Evolutionary conservation across 53 echinoderm and acorn worm species (phyloP).

Genomic region (Luidia sarsii): DNA sequence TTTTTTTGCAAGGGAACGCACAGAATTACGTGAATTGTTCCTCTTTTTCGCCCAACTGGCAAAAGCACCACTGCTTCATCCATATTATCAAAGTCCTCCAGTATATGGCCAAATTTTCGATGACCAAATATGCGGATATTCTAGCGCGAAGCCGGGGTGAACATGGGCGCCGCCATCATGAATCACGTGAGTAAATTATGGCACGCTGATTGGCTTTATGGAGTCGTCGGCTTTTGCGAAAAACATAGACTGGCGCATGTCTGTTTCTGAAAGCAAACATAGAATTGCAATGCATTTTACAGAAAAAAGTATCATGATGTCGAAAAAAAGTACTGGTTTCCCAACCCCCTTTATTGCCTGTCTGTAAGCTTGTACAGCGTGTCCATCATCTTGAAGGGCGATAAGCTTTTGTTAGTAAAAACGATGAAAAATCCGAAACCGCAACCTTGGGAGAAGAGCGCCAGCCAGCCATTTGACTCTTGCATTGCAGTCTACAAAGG

Average conservation of each 20-base stretch:
- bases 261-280: not conserved
- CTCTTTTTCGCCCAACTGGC: slow-evolving; percentile 9
- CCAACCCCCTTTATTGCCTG: too few species aligned
- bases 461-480: too few species aligned
- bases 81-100: slow-evolving; percentile 9
- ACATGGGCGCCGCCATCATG: slow-evolving; percentile 12
- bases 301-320: too few species aligned
- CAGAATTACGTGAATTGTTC: not conserved
- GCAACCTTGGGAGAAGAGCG: too few species aligned
- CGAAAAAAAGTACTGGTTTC: too few species aligned
- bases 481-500: too few species aligned
- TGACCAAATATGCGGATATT: slow-evolving; percentile 7
- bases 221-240: not conserved
- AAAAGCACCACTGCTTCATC: slow-evolving; percentile 6
- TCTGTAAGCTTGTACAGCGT: too few species aligned
- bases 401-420: too few species aligned
- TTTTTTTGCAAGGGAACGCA: not conserved
- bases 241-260: slow-evolving; percentile 3
- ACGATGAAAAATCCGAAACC: too few species aligned
- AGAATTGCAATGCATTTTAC: slow-evolving; percentile 3
- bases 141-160: slow-evolving; percentile 4
- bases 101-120: not conserved
- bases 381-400: too few species aligned
- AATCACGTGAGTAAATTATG: slow-evolving; percentile 1
- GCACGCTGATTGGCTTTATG: slow-evolving; percentile 1